Evolutionary conservation across 2,888 invertebrate species (phyloP), one percentile per base, ranked within the genome.

Genomic region (Drosophila affinis): DNA sequence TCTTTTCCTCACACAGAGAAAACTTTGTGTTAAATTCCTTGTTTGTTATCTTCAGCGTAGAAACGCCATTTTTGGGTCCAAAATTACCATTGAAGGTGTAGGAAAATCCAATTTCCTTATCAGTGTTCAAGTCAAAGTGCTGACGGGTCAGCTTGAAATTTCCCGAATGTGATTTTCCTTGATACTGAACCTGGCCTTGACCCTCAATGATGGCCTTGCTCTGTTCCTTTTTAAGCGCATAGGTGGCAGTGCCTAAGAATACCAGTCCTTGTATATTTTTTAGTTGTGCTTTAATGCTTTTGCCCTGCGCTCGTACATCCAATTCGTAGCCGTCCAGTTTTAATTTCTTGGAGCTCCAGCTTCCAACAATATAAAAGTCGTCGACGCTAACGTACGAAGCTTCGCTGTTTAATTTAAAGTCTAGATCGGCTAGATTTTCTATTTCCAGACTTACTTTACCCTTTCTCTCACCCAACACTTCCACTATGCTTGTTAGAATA

Each of bases 1-100:
- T 95, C 92, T 95, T 96, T 89, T 96, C 95, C 78, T 96, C 96
- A 90, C 96, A 96, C 90, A 95, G 95, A 12, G 96, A 95, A 75
- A 95, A 93, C 14, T 95, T 94, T 53, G 94, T 93, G 84, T 95
- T 94, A 90, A 96, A 94, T 77, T 96, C 95, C 74, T 95, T 93
- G 91, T 95, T 95, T 48, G 96, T 95, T 56, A 95, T 89, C 78
- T 96, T 95, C 1, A 95, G 92, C 79, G 96, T 96, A 0, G 95
- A 94, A 0, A 89, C 95, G 63, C 95, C 93, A 76, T 95, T 96
- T 72, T 94, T 94, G 1, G 94, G 94, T 1, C 96, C 96, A 56
- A 96, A 93, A 21, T 94, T 94, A 3, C 95, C 93, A 88, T 95
- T 95, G 75, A 96, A 93, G 75, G 94, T 94, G 6, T 95, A 94